A percentile compares a stretch with the other conserved stretches of the same genome.
phyloP scores from a whole-genome alignment of 2,888 invertebrate genomes.

The Crocallis elinguaria region DNA sequence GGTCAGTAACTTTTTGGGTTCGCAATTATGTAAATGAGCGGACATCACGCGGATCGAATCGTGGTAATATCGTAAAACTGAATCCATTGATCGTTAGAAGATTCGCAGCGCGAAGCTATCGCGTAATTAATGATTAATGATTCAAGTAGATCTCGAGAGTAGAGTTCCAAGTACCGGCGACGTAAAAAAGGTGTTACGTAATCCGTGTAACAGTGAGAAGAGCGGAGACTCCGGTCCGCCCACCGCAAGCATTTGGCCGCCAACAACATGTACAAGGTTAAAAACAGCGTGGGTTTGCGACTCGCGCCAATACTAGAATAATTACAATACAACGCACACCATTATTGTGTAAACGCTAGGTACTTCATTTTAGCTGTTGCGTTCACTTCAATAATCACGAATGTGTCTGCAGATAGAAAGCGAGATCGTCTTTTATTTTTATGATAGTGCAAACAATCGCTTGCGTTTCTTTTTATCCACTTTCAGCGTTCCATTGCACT shows the following conservation, averaged over 20 bases:
- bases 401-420: neutral
- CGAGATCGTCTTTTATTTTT: neutral
- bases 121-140: constrained; percentile 22
- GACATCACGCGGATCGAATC: constrained; percentile 4
- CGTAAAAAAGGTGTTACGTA: constrained; percentile 64
- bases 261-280: constrained; percentile 71
- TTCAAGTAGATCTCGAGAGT: constrained; percentile 10
- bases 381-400: neutral
- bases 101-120: neutral
- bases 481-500: constrained; percentile 5
- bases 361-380: constrained; percentile 11
- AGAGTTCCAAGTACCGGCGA: constrained; percentile 33
- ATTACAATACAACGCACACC: constrained; percentile 44
- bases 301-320: constrained; percentile 55
- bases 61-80: neutral
- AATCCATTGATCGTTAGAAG: constrained; percentile 2
- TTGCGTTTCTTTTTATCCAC: neutral
- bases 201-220: constrained; percentile 61
- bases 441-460: neutral
- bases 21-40: constrained; percentile 22
- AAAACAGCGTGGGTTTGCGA: constrained; percentile 64
- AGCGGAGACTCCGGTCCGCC: constrained; percentile 64
- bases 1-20: constrained; percentile 23
- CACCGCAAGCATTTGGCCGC: constrained; percentile 67
- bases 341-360: constrained; percentile 36